These are phyloP conservation scores for Cacatua alba DNA, from an alignment of 2,113 vertebrate genomes.

Conservation along the genomic window DNA sequence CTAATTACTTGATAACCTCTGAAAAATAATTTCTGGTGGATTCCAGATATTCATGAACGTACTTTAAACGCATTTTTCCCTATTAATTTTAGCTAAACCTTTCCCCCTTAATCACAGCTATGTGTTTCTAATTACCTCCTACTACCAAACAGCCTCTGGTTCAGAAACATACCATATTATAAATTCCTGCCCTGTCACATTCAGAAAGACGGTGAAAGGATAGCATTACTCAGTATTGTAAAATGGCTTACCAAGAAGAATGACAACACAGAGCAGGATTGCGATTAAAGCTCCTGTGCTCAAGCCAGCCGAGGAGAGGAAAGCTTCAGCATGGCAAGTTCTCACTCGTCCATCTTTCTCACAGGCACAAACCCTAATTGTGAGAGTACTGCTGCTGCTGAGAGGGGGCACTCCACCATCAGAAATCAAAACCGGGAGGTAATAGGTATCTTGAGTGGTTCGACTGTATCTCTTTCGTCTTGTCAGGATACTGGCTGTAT, in stretches of 20 bases:
- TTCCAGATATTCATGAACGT: neutral
- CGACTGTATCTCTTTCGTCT: conserved; percentile 85
- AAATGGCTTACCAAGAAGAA: conserved; percentile 89
- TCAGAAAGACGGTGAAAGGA: neutral
- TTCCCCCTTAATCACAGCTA: neutral
- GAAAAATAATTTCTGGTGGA: neutral
- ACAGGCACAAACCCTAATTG: conserved; percentile 90
- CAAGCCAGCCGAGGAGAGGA: conserved; percentile 92
- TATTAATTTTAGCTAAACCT: conserved; percentile 33
- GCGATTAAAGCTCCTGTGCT: conserved; percentile 96
- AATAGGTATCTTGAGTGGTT: conserved; percentile 86
- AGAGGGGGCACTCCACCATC: conserved; percentile 91
- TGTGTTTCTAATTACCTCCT: conserved; percentile 14
- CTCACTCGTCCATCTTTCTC: conserved; percentile 82
- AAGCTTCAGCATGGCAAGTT: conserved; percentile 90
- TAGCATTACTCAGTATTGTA: neutral
- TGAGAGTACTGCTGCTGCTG: conserved; percentile 93
- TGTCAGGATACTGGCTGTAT: conserved; percentile 85
- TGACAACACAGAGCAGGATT: conserved; percentile 94
- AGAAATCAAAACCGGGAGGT: conserved; percentile 89
- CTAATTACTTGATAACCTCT: neutral
- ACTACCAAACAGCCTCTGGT: neutral
- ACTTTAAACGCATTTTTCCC: neutral
- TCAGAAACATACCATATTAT: neutral
- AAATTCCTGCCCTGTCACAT: neutral